Percentiles rank a stretch among this genome's conserved stretches.
Evolutionary conservation across 2,113 vertebrate genomes (phyloP).

Genomic region (Oxyruncus cristatus): DNA sequence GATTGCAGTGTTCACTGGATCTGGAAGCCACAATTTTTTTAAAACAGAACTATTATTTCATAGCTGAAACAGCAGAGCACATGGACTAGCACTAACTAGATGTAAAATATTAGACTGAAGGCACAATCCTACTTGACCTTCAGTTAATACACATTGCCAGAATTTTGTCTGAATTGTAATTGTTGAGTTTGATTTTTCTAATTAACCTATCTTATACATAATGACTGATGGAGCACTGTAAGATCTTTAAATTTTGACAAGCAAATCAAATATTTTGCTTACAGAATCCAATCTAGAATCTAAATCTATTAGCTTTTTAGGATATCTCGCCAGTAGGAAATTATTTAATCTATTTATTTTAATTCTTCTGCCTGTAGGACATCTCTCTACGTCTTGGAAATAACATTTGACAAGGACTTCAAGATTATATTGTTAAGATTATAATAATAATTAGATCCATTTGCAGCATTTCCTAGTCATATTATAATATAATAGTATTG

Average conservation of each 20-base stretch:
- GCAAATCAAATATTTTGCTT: constrained; percentile 66
- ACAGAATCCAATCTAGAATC: constrained; percentile 51
- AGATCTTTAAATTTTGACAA: constrained; percentile 46
- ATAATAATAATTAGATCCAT: constrained; percentile 68
- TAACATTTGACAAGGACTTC: constrained; percentile 64
- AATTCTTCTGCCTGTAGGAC: constrained; percentile 69
- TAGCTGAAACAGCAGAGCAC: not conserved
- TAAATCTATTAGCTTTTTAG: constrained; percentile 71
- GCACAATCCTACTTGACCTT: not conserved
- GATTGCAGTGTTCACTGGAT: not conserved
- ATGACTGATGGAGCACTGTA: constrained; percentile 36
- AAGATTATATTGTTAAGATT: constrained; percentile 64
- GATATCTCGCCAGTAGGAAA: constrained; percentile 67
- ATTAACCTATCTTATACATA: not conserved
- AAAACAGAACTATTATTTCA: not conserved
- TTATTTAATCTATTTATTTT: constrained; percentile 76
- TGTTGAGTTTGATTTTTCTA: not conserved
- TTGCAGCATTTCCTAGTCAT: constrained; percentile 67
- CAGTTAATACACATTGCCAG: not conserved
- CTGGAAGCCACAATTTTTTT: not conserved
- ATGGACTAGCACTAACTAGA: not conserved
- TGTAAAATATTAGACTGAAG: not conserved
- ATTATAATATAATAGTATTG: constrained; percentile 47
- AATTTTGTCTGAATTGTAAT: not conserved
- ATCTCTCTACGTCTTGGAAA: constrained; percentile 71